phyloP scores from a whole-genome alignment of 1,140 invertebrate genomes.

The Bradynema listronoti region DNA sequence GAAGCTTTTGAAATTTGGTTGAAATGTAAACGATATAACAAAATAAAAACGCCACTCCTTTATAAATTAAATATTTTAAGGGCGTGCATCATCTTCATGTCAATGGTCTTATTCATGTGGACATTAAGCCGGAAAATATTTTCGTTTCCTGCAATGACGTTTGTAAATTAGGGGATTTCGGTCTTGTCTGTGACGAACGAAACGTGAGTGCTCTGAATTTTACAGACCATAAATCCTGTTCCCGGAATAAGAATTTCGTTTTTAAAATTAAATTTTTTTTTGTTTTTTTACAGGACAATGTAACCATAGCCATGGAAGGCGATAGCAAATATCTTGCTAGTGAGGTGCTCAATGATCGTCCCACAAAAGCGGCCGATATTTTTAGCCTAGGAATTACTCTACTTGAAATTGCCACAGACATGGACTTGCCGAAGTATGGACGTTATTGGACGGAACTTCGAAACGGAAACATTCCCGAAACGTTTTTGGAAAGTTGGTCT shows the following conservation, averaged over 20 bases:
- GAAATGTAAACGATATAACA: no score
- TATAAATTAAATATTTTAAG: slow-evolving; percentile 34
- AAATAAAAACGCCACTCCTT: no score
- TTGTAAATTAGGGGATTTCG: slow-evolving; percentile 72
- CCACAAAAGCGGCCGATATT: slow-evolving; percentile 63
- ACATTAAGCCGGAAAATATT: slow-evolving; percentile 73
- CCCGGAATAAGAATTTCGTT: slow-evolving; percentile 1
- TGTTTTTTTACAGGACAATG: slow-evolving; percentile 26
- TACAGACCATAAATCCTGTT: slow-evolving; percentile 51
- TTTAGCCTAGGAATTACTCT: slow-evolving; percentile 70
- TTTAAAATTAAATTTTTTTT: not conserved
- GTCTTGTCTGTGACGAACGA: slow-evolving; percentile 65
- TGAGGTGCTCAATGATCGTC: slow-evolving; percentile 66
- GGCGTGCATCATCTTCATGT: slow-evolving; percentile 68
- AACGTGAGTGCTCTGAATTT: not conserved
- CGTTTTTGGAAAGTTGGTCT: slow-evolving; percentile 19
- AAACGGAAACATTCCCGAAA: slow-evolving; percentile 35
- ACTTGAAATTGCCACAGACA: slow-evolving; percentile 68
- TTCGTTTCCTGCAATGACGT: slow-evolving; percentile 64
- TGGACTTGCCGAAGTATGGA: slow-evolving; percentile 68
- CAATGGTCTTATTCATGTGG: slow-evolving; percentile 68
- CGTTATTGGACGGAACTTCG: slow-evolving; percentile 68
- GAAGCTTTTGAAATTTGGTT: no score
- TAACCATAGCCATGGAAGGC: slow-evolving; percentile 62
- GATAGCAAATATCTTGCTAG: slow-evolving; percentile 72